phyloP scores from a whole-genome alignment of 2,888 invertebrate species.

The Ferrisia virgata region DNA sequence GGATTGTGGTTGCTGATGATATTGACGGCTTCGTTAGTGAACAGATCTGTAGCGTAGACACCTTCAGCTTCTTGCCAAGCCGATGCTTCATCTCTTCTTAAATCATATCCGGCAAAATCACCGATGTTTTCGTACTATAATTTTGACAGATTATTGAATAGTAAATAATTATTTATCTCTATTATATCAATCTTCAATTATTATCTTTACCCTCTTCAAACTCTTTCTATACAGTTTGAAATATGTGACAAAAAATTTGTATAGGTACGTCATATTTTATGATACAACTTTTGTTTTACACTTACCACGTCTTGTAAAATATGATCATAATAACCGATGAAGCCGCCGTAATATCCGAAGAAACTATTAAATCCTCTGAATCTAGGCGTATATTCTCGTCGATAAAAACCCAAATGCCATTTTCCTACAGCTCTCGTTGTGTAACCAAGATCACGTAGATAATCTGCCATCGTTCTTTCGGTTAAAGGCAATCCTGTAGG shows the following conservation, averaged over 20 bases:
- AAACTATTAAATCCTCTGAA: constrained; percentile 76
- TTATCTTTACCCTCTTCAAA: too few species aligned
- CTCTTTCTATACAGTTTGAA: too few species aligned
- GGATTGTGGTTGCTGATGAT: constrained; percentile 54
- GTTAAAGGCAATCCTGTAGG: constrained; percentile 69
- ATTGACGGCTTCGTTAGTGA: constrained; percentile 55
- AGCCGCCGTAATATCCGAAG: constrained; percentile 75
- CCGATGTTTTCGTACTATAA: constrained; percentile 49
- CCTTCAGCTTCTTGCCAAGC: constrained; percentile 53
- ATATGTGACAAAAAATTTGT: too few species aligned
- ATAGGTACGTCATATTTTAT: too few species aligned
- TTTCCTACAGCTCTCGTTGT: constrained; percentile 81
- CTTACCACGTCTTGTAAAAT: constrained; percentile 56
- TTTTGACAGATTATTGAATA: too few species aligned
- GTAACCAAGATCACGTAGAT: constrained; percentile 67
- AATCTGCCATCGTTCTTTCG: constrained; percentile 68
- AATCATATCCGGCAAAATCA: constrained; percentile 54
- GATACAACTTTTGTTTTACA: too few species aligned
- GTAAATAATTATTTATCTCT: too few species aligned
- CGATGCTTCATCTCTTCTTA: constrained; percentile 53
- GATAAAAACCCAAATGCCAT: constrained; percentile 83
- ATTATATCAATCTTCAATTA: too few species aligned
- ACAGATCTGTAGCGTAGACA: constrained; percentile 56
- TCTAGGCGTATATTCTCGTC: constrained; percentile 67
- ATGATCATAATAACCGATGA: constrained; percentile 72